Conservation (phyloP, 2,888 invertebrate genomes). For the Lasioglossum leucozonium region DNA sequence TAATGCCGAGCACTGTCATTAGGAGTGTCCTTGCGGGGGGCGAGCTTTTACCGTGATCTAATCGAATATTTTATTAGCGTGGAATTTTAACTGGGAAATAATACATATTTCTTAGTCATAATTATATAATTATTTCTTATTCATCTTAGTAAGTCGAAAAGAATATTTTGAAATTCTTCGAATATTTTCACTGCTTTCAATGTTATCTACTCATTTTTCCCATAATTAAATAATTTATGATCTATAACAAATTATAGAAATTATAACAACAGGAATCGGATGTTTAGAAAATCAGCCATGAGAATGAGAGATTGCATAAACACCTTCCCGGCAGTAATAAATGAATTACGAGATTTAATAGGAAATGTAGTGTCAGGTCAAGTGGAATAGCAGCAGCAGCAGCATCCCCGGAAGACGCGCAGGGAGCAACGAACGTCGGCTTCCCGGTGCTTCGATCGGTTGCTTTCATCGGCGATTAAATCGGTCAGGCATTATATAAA, state of each 20-base stretch:
- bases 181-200: neutral
- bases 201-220: neutral
- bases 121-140: too few species aligned
- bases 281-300: neutral
- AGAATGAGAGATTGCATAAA: neutral
- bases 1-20: slow-evolving; percentile 4
- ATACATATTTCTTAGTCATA: too few species aligned
- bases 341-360: neutral
- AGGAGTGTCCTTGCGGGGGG: neutral
- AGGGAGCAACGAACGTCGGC: slow-evolving; percentile 14
- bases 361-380: neutral
- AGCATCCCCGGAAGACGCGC: neutral
- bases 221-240: neutral
- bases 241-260: too few species aligned
- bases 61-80: neutral
- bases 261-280: too few species aligned
- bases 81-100: neutral
- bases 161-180: neutral
- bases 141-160: neutral
- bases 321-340: neutral
- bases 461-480: slow-evolving; percentile 56
- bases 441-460: slow-evolving; percentile 17
- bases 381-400: neutral
- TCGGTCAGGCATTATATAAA: slow-evolving; percentile 58
- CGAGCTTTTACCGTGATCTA: slow-evolving; percentile 9